These are phyloP conservation scores for Diploscapter pachys DNA, from an alignment of 1,140 invertebrate species.

Conservation along the genomic window DNA sequence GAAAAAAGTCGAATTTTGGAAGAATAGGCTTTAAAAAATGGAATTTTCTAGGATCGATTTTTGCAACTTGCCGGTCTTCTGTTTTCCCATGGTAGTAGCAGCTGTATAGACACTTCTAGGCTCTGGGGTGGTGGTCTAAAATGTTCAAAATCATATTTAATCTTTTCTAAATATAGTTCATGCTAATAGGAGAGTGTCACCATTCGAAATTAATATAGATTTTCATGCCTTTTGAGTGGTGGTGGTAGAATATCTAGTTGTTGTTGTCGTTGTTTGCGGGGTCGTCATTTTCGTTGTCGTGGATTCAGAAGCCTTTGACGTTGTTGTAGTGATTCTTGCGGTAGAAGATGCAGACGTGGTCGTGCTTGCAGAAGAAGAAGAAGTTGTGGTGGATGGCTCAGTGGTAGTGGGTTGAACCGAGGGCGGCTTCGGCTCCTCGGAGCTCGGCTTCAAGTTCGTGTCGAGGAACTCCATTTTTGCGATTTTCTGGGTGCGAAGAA, in stretches of 20 bases:
- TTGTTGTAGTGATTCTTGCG: not conserved
- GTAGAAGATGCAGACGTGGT: constrained; percentile 13
- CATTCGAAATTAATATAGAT: too few species aligned
- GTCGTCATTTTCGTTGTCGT: constrained; percentile 15
- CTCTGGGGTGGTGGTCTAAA: constrained; percentile 12
- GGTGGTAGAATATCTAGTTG: constrained; percentile 12
- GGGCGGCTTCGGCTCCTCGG: not conserved
- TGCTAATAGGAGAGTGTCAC: too few species aligned
- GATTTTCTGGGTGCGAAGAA: too few species aligned
- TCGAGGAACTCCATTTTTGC: too few species aligned
- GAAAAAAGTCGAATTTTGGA: too few species aligned
- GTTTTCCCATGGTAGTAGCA: constrained; percentile 5
- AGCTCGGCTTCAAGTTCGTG: too few species aligned
- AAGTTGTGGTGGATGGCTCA: constrained; percentile 2
- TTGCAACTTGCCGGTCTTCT: constrained; percentile 18
- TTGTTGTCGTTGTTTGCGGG: constrained; percentile 7
- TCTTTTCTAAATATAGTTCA: too few species aligned
- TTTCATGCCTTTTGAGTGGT: constrained; percentile 7
- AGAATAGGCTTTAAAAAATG: too few species aligned
- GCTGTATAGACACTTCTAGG: constrained; percentile 25
- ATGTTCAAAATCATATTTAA: not conserved
- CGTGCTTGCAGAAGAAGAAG: constrained; percentile 9
- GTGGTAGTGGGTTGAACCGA: not conserved
- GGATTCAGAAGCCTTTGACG: constrained; percentile 8
- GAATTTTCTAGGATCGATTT: too few species aligned